Evolutionary conservation across 1,140 invertebrate species (phyloP).

Genomic region (Wiebesia pumilae): DNA sequence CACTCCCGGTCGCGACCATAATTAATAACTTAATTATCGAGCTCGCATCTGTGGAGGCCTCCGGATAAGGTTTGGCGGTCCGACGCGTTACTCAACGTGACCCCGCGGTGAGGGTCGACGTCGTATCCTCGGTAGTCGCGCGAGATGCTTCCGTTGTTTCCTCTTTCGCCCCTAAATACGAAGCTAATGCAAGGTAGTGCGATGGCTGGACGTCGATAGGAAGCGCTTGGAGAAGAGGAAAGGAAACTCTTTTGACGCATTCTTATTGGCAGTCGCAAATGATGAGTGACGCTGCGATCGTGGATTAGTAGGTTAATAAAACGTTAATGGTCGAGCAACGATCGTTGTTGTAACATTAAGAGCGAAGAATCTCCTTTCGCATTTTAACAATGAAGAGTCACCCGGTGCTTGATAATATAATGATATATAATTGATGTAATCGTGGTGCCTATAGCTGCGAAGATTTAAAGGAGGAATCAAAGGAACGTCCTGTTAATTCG

Average conservation of each 20-base stretch:
- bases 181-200: not conserved
- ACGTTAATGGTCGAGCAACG: no score
- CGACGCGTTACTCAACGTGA: conserved; percentile 35
- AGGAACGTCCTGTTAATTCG: not conserved
- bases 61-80: conserved; percentile 19
- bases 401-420: no score
- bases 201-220: not conserved
- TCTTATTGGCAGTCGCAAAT: not conserved
- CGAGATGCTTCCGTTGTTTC: no score
- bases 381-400: no score
- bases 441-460: no score
- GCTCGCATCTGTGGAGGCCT: not conserved
- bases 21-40: conserved; percentile 52
- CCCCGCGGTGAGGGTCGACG: conserved; percentile 33
- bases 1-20: not conserved
- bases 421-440: no score
- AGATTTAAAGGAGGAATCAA: not conserved
- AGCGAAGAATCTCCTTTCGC: no score
- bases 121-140: not conserved
- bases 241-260: not conserved
- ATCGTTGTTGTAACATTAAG: no score
- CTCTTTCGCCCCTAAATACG: no score
- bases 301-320: not conserved
- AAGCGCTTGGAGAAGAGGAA: not conserved
- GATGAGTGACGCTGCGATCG: not conserved